Percentiles rank a stretch among this genome's conserved stretches.
Evolutionary conservation across 2,888 invertebrate genomes (phyloP).

Genomic region (Melanargia galathea): DNA sequence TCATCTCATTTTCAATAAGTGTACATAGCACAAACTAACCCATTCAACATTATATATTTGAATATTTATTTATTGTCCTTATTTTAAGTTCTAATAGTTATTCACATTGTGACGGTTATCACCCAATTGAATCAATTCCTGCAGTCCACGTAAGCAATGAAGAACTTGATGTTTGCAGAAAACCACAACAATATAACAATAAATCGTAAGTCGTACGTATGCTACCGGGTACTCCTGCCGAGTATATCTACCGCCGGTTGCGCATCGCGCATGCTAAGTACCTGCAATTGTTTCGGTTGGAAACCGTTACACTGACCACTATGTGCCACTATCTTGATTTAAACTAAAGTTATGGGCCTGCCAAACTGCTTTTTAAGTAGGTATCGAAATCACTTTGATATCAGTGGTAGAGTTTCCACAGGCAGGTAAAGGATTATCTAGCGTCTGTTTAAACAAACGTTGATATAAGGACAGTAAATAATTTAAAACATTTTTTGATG

Average conservation of each 20-base stretch:
- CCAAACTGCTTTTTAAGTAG: neutral
- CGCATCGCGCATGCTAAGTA: constrained; percentile 13
- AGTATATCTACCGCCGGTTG: neutral
- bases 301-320: constrained; percentile 17
- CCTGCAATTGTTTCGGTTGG: constrained; percentile 14
- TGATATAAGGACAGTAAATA: too few species aligned
- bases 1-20: too few species aligned
- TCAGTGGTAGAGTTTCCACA: too few species aligned
- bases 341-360: neutral
- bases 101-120: too few species aligned
- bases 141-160: neutral
- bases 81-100: too few species aligned
- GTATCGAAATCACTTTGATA: too few species aligned
- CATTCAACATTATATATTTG: too few species aligned
- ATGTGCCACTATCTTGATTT: constrained; percentile 14
- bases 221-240: constrained; percentile 6
- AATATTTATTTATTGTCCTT: too few species aligned
- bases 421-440: too few species aligned
- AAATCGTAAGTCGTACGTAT: neutral
- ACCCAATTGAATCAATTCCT: neutral
- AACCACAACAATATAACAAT: constrained; percentile 4
- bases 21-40: too few species aligned
- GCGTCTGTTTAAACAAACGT: too few species aligned
- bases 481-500: too few species aligned
- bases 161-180: neutral